Base-by-base conservation (phyloP, 2,888 invertebrate species). In the Balanococcus diminutus region DNA sequence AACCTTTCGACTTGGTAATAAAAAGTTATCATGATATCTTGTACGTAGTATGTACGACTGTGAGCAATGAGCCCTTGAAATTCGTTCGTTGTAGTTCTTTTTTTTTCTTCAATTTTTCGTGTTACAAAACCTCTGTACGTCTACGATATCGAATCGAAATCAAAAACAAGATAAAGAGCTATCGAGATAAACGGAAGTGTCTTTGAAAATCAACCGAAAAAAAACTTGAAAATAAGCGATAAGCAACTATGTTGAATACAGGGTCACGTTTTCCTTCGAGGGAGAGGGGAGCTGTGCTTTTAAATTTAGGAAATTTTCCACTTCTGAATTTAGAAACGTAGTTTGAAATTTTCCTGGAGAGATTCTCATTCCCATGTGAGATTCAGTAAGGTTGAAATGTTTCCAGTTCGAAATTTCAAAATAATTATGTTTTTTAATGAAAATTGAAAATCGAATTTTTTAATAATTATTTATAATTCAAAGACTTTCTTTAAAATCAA, bases 21-120 rank as follows among this genome's bases (percentile, higher is more conserved):
- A 56, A 36, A 56, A 19, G 5, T 56, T 56, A 67, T 67, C 16
- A 67, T 28, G 28, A 28, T 67, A 67, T 67, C 67, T 25, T 6
- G 8, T 22, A n/a, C 56, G n/a, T n/a, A n/a, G n/a, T n/a, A n/a
- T n/a, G n/a, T n/a, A n/a, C n/a, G n/a, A n/a, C n/a, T n/a, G n/a
- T n/a, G n/a, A n/a, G n/a, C n/a, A n/a, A n/a, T 2, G 28, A 31
- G 67, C 67, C 67, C 67, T 67, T 67, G 67, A 67, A 67, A 67
- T 31, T 67, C n/a, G 16, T 22, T 19, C 56, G 22, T 22, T 2
- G 56, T 56, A 5, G 5, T 42, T 22, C 4, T 51, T 8, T 22
- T 56, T 56, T 22, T 56, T 56, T 22, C n/a, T n/a, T n/a, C n/a
- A n/a, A n/a, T n/a, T n/a, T 22, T 56, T 28, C 67, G 16, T 67